phyloP scores from a whole-genome alignment of 2,113 vertebrate species.

The Saimiri boliviensis region DNA sequence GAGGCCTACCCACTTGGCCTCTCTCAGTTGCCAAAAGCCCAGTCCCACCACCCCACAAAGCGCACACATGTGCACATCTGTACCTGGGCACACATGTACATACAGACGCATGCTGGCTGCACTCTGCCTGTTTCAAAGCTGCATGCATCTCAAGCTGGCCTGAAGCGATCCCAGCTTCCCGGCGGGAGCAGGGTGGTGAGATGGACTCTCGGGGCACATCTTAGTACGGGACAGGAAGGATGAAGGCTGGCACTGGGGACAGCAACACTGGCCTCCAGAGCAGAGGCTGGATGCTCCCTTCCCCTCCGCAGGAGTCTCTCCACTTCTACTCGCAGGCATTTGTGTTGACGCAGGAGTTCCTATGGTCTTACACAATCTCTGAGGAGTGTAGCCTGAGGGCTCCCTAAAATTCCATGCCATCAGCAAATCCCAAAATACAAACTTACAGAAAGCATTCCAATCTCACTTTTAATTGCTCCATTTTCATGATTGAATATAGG shows the following conservation, averaged over 20 bases:
- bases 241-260: too few relatives aligned
- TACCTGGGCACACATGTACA: not conserved
- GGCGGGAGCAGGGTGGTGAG: not conserved
- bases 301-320: not conserved
- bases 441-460: not conserved
- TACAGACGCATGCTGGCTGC: rapidly evolving
- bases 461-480: not conserved
- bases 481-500: not conserved
- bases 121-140: not conserved
- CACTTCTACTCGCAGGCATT: not conserved
- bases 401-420: not conserved
- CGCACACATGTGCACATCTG: too few relatives aligned
- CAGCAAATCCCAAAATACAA: not conserved
- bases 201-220: not conserved
- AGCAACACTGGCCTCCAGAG: not conserved
- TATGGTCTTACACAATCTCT: not conserved
- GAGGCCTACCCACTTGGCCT: not conserved
- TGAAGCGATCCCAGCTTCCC: not conserved
- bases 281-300: not conserved
- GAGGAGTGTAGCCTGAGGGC: not conserved
- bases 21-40: not conserved
- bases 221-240: not conserved
- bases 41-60: not conserved
- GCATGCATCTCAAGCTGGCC: too few relatives aligned
- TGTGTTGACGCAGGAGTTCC: not conserved